Evolutionary conservation across 1,140 invertebrate genomes (phyloP), one percentile per base, ranked within the genome.

Genomic region (Chironomus tepperi): DNA sequence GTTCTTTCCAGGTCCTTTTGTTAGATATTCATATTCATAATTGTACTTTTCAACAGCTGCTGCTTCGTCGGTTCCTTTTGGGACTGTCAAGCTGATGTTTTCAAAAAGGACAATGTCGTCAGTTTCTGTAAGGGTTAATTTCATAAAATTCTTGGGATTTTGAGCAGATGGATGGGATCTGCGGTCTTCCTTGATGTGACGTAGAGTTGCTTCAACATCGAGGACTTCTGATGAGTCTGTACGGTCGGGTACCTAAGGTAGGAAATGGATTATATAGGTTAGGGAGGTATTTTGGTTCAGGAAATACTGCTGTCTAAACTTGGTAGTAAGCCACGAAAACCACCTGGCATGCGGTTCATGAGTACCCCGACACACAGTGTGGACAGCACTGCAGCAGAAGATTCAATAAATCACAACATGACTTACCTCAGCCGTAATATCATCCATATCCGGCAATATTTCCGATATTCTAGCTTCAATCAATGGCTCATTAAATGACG

Each of bases 61-160:
- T 42, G 86, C 89, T 77, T 89, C 88, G 0, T 82, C 77, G 0
- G 86, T 86, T 65, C 84, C 85, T 76, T 84, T 83, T 75, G 89
- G 83, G 2, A 83, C 89, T 0, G 88, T 89, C 75, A 84, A 83
- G 77, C 88, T 87, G 0, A 86, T 85, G 73, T 90, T 78, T 75
- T 90, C 89, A 75, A 90, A 88, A 2, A 91, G 77, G 73, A 88
- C 86, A 24, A 84, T 79, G 0, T 89, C 89, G 43, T 87, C 84
- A 0, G 89, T 91, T 81, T 91, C 90, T 72, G 82, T 85, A 0
- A 93, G 79, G 1, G 83, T 83, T 6, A 92, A 81, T 74, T 84
- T 88, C 64, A 91, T 85, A 18, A 77, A 79, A 34, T 70, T 5
- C 6, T 70, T 18, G 9, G 65, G 65, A 7, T 70, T 19, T 70